Evolutionary conservation across 2,113 vertebrate species (phyloP).

Genomic region (Emydura subglobosa): DNA sequence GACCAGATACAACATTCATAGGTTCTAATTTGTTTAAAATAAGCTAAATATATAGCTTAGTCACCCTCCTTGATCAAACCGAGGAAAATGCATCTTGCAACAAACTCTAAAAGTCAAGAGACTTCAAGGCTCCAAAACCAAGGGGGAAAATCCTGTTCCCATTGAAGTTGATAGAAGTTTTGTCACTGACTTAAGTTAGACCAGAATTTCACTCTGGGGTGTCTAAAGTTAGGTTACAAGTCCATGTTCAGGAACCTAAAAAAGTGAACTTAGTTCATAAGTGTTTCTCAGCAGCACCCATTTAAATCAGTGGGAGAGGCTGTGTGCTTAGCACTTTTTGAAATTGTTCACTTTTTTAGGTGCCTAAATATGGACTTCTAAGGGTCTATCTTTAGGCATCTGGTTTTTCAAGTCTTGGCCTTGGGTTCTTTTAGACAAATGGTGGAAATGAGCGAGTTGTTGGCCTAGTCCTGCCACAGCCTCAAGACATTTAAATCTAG

Average conservation of each 20-base stretch:
- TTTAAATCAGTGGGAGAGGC: neutral
- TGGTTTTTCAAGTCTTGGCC: neutral
- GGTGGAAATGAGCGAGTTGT: neutral
- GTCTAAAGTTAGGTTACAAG: neutral
- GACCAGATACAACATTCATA: neutral
- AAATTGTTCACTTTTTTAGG: accelerated
- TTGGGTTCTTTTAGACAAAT: neutral
- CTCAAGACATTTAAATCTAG: neutral
- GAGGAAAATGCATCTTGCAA: neutral
- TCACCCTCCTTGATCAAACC: neutral
- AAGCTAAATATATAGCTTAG: neutral
- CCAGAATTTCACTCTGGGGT: neutral
- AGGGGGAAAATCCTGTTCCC: neutral
- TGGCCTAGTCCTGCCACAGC: neutral
- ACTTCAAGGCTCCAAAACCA: neutral
- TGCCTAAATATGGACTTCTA: neutral
- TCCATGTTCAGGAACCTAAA: neutral
- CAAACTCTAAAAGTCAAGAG: neutral
- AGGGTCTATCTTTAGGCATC: neutral
- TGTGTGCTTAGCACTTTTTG: neutral
- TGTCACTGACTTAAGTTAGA: neutral
- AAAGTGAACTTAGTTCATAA: neutral
- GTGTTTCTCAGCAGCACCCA: neutral
- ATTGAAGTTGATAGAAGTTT: neutral
- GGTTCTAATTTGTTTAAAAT: neutral